Evolutionary conservation across 2,888 invertebrate species (phyloP), one percentile per base, ranked within the genome.

Genomic region (Lottia scabra): DNA sequence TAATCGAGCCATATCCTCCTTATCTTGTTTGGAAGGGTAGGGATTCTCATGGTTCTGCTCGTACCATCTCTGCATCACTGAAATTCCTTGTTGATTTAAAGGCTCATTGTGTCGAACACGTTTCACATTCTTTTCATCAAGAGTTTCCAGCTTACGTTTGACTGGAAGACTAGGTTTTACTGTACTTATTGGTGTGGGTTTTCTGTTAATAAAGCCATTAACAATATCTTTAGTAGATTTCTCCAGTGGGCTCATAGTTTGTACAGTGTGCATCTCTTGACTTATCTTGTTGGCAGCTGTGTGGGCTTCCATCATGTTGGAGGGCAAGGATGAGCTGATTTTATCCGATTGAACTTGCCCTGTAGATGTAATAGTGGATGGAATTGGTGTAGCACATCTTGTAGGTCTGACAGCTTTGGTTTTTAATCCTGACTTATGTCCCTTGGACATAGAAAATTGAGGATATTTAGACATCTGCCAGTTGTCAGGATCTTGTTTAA

Each of bases 21-120:
- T 84, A 23, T 87, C 83, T 15, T 77, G 81, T 65, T 83, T 83
- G 4, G 74, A 78, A n/a, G 87, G 86, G 71, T 87, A 87, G 12
- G 87, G 87, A 73, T 85, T 85, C 27, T 82, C 79, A 30, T 69
- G 56, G 68, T 87, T 76, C 16, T 70, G 46, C 16, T 83, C 77
- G 64, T 85, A 87, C 87, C 87, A 87, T n/a, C 77, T 73, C 38
- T 75, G 76, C 87, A 87, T 85, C 38, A 86, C 78, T 46, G 67
- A 56, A 27, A 84, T 75, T 4, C 85, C 85, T 13, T 69, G 68
- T 65, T 83, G 76, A 68, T 80, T 84, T n/a, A 87, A 78, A 3
- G 86, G 85, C 72, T 86, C 83, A 56, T 86, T 86, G 68, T 85
- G 84, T 1, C 85, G 79, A n/a, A 73, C 73, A 38, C 75, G 68